A percentile compares a stretch with the other conserved stretches of the same genome.
These are phyloP conservation scores for Micrasema minimum DNA, from an alignment of 1,140 invertebrate species.

Conservation along the genomic window DNA sequence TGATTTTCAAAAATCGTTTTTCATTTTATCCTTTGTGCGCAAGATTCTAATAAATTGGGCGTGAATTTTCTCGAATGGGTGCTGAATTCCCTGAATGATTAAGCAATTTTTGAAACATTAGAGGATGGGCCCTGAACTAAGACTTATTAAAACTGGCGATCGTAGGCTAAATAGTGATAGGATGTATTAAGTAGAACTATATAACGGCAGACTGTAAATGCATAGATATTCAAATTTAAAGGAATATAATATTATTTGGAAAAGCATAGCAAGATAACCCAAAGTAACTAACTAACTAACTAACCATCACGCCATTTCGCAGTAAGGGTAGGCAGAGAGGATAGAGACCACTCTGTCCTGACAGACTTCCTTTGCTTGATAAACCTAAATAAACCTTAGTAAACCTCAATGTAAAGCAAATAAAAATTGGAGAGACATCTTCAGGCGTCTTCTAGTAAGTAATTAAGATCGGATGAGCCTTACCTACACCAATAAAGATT, in stretches of 20 bases:
- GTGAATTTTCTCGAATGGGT: slow-evolving; percentile 36
- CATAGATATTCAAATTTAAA: background rate
- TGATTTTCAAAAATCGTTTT: slow-evolving; percentile 35
- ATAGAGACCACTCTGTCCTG: too few species aligned
- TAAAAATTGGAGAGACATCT: too few species aligned
- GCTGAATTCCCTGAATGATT: slow-evolving; percentile 28
- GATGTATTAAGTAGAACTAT: background rate
- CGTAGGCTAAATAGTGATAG: background rate
- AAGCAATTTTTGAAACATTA: background rate
- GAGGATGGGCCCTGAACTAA: background rate
- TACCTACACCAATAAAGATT: too few species aligned
- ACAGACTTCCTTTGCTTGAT: too few species aligned
- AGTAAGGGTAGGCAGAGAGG: too few species aligned
- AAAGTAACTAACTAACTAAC: background rate
- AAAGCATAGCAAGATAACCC: background rate
- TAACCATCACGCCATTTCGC: too few species aligned
- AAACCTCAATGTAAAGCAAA: too few species aligned
- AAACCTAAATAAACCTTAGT: too few species aligned
- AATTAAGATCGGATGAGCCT: too few species aligned
- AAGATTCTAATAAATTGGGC: slow-evolving; percentile 1
- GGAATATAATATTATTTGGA: background rate
- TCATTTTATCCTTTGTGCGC: slow-evolving; percentile 10
- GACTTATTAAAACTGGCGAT: background rate
- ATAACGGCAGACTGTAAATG: background rate
- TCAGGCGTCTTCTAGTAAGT: too few species aligned